phyloP scores from a whole-genome alignment of 1,140 invertebrate species.

The Nomia melanderi region DNA sequence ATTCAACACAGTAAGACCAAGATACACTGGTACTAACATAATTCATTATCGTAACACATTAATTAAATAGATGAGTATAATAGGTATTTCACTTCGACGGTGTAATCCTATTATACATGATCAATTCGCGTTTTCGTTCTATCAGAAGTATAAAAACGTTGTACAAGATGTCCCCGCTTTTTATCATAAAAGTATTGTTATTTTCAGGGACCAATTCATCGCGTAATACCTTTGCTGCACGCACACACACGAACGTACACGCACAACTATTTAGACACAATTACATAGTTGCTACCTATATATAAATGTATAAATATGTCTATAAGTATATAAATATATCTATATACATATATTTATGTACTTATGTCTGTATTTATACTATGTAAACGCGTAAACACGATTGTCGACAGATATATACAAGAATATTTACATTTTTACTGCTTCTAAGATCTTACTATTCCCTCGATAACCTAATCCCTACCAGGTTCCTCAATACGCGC shows the following conservation, averaged over 20 bases:
- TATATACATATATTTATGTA: conserved; percentile 24
- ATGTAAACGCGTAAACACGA: conserved; percentile 68
- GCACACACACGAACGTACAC: neutral
- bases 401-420: conserved; percentile 74
- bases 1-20: conserved; percentile 72
- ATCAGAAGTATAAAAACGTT: conserved; percentile 15
- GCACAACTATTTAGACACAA: neutral
- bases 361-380: conserved; percentile 37
- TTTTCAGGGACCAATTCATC: conserved; percentile 6
- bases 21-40: conserved; percentile 64
- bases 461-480: conserved; percentile 15
- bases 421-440: conserved; percentile 67
- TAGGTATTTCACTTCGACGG: conserved; percentile 65
- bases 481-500: conserved; percentile 31
- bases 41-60: conserved; percentile 73
- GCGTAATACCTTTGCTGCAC: conserved; percentile 7
- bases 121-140: neutral
- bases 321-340: conserved; percentile 50
- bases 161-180: neutral
- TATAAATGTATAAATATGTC: conserved; percentile 54
- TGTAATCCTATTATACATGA: neutral
- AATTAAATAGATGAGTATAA: conserved; percentile 75
- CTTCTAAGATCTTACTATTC: conserved; percentile 55
- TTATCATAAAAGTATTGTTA: conserved; percentile 17
- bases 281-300: conserved; percentile 16